Evolutionary conservation across 2,888 invertebrate genomes (phyloP), one percentile per base, ranked within the genome.

Genomic region (Serrognathus titanus): DNA sequence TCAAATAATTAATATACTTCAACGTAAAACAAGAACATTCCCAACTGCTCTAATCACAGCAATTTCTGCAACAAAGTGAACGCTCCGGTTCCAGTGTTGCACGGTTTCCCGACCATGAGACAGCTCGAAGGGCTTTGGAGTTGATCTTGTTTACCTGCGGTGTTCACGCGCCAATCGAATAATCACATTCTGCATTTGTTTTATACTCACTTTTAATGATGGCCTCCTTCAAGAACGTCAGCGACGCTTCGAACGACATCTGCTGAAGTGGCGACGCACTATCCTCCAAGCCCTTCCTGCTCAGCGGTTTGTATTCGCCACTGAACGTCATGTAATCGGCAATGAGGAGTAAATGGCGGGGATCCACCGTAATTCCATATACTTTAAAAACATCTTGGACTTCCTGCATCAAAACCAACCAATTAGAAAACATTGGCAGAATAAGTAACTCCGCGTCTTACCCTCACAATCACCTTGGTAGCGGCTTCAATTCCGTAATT

Each of bases 241-340:
- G 79, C 2, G 95, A 90, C 1, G 97, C 93, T 75, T 99, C 99
- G 73, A 97, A 99, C 1, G 94, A 94, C 92, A 99, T 98, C 78
- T 97, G 96, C 75, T 98, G 99, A 12, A 99, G 77, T 0, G 97
- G 95, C 0, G 98, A 98, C 0, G 94, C 83, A n/a, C 89, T 91
- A 48, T 87, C 85, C 66, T 90, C 89, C 87, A 99, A 94, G 7
- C 96, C 94, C 67, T 85, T 86, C 20, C 99, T 83, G 74, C 92
- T 98, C 77, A 98, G 86, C 0, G 98, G 92, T 69, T 89, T 88
- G 71, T 92, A 96, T 1, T 82, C 80, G 0, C 99, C 99, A 69
- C 92, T 91, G 67, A 87, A 94, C 0, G 97, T 99, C 98, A 99
- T 98, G 74, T 97, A 98, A 79, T 99, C 98, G 0, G 98, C 93